Percentiles rank a stretch among this genome's conserved stretches.
phyloP scores from a whole-genome alignment of 2,888 invertebrate genomes.

The Escarpia spicata region DNA sequence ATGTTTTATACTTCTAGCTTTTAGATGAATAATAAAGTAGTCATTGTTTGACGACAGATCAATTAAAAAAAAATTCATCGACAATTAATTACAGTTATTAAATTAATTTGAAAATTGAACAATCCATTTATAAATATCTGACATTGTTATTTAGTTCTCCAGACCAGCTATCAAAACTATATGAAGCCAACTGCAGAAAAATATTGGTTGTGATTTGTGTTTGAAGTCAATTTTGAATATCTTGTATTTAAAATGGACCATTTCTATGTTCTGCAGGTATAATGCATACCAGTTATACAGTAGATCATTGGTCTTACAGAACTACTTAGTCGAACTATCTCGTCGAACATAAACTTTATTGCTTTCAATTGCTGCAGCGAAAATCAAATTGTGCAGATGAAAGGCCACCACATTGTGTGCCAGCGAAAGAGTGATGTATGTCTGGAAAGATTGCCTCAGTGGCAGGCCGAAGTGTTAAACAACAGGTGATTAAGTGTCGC shows the following conservation, averaged over 20 bases:
- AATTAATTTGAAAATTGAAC: background rate
- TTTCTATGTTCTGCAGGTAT: background rate
- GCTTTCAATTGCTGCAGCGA: background rate
- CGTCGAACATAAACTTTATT: background rate
- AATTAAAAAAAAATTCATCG: background rate
- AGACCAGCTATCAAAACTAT: too few species aligned
- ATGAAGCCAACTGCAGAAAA: too few species aligned
- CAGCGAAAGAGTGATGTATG: background rate
- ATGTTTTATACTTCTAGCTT: background rate
- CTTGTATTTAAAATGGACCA: background rate
- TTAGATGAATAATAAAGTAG: background rate
- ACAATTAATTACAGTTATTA: background rate
- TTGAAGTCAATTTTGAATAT: background rate
- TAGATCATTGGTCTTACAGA: background rate
- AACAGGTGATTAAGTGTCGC: background rate
- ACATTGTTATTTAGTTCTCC: too few species aligned
- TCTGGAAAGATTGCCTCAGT: background rate
- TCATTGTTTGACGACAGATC: background rate
- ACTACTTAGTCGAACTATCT: background rate
- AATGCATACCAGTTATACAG: background rate
- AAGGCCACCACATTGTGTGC: background rate
- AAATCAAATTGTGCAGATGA: slow-evolving; percentile 5
- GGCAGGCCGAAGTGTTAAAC: background rate
- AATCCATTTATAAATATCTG: too few species aligned
- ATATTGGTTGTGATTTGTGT: background rate